Base-by-base conservation (phyloP, 64 coral and sea anemone species). In the Actinia tenebrosa region DNA sequence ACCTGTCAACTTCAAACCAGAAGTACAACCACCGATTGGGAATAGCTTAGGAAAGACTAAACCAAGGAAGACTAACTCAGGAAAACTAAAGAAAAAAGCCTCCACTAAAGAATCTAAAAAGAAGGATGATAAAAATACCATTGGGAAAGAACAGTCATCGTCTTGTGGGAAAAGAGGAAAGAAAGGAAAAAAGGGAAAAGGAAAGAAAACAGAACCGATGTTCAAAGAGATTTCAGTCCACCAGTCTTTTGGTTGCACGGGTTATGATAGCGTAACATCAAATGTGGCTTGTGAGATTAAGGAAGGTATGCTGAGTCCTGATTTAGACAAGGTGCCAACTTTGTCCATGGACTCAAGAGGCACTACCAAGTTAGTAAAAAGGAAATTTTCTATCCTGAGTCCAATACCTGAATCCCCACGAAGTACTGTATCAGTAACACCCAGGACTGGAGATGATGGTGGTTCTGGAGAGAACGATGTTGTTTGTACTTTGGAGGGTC, bases 391-490 rank as follows among this genome's bases (percentile, higher is more conserved):
- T 16, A 68, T 63, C 45, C 83, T 97, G 30, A 97, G 88, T 86
- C 94, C 94, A 4, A 97, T 97, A 61, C 94, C 94, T 72, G 94
- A 97, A 54, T 92, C 91, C 16, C 94, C 56, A 3, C n/a, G 69
- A 27, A 75, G 69, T 42, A 0, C 25, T 75, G 69, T 30, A 4
- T 42, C 18, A 72, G 55, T 37, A 19, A 14, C 60, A 45, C 44
- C 86, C 55, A 45, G 60, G 69, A 15, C 10, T 55, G 58, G 20
- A 88, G 80, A 68, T 53, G 20, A 22, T 47, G 18, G 54, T 66
- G 71, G 16, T 37, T 25, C 71, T 64, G 46, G 25, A 15, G 22
- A 56, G 78, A 69, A 56, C 7, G 43, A 37, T 50, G n/a, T 14
- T 56, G 44, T 23, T 59, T n/a, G 2, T 42, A 42, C 25, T 25